Base-by-base conservation (phyloP, 2,797 vertebrate species). In the Accipiter minullus region DNA sequence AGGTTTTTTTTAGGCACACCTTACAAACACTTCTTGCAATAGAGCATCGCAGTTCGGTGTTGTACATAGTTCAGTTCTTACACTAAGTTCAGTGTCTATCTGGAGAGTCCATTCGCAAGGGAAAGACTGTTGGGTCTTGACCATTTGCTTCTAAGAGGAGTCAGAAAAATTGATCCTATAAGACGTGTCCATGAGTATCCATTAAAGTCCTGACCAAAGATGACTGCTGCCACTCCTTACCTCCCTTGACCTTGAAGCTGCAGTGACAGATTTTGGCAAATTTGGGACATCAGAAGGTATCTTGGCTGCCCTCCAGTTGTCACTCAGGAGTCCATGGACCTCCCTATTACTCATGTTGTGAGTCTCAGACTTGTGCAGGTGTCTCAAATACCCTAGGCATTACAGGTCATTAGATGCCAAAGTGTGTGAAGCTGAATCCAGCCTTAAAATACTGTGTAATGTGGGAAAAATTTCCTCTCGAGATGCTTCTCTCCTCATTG, bases 1-100 rank as follows among this genome's bases (percentile, higher is more conserved):
- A 64, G 47, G 47, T 22, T 76, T 53, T 52, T 53, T 55, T 55
- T 15, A 44, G 59, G n/a, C 15, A 36, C 7, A 26, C 9, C 7
- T 55, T 59, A 38, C 38, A 64, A n/a, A 23, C 19, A 6, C 15
- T 53, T 12, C 42, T 86, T 1, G 0, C 40, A 79, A 7, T 0
- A 40, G 5, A 59, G 7, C 31, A 3, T 18, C 69, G 31, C 42
- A 44, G 7, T 31, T 69, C 55, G 23, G 10, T 66, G 23, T 25
- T 55, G 13, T 21, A 36, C 15, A 15, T 11, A 9, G 11, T 17
- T 31, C 23, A 55, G 20, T 15, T 66, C 56, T 83, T 75, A 23
- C 15, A 31, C 9, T 21, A 44, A 16, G 15, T 7, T 27, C 8
- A 6, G 23, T 12, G 18, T 53, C 58, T 34, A 20, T 36, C 38